Evolutionary conservation across 37 sponge, comb jelly and placozoan genomes (phyloP).

Genomic region (Chondrilla cf. caribensis): DNA sequence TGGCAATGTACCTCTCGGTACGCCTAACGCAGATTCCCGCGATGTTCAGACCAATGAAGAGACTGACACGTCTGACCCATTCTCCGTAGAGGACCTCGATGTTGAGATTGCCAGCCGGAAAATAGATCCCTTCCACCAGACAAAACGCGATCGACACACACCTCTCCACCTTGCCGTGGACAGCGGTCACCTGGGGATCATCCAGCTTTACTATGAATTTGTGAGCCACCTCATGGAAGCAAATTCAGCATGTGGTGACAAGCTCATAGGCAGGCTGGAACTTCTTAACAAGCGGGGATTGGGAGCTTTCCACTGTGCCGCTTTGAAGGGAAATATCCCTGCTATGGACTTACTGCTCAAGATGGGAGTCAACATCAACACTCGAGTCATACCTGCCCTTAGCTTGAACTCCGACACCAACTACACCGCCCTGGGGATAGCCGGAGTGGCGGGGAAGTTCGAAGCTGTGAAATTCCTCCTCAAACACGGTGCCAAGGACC

Average conservation of each 20-base stretch:
- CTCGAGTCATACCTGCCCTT: constrained; percentile 45
- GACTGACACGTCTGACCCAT: too few relatives aligned
- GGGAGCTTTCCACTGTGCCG: constrained; percentile 77
- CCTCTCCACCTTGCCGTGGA: constrained; percentile 65
- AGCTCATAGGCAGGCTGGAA: constrained; percentile 36
- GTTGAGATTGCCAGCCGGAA: neutral
- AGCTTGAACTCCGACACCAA: constrained; percentile 39
- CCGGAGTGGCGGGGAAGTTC: constrained; percentile 37
- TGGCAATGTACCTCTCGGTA: neutral
- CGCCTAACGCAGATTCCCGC: constrained; percentile 2
- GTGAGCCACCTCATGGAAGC: constrained; percentile 12
- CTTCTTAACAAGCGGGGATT: constrained; percentile 36
- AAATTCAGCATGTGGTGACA: neutral
- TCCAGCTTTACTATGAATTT: constrained; percentile 37
- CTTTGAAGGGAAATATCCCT: constrained; percentile 27
- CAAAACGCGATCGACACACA: constrained; percentile 14
- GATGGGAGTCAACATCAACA: constrained; percentile 82
- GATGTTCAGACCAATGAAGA: neutral
- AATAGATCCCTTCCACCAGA: constrained; percentile 31
- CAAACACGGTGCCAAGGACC: constrained; percentile 69
- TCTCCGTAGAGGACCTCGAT: neutral
- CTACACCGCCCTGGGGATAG: constrained; percentile 71
- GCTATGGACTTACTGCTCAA: constrained; percentile 52
- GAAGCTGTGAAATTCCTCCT: constrained; percentile 67
- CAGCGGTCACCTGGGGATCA: constrained; percentile 41